Percentiles rank a stretch among this genome's conserved stretches.
phyloP scores from a whole-genome alignment of 2,797 vertebrate genomes.

The Danio jaintianensis region DNA sequence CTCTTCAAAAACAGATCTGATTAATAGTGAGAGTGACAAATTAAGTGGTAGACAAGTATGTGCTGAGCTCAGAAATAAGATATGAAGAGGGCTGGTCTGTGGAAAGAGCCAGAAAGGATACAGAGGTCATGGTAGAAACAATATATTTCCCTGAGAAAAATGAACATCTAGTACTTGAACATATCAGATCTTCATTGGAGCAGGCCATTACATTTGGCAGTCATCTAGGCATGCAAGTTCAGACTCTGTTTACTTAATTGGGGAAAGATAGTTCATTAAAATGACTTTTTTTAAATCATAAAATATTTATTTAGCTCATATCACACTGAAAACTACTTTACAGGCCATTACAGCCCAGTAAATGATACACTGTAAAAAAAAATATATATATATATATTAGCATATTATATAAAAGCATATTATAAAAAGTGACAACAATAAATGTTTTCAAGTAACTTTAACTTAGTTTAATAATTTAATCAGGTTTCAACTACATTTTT shows the following conservation, averaged over 20 bases:
- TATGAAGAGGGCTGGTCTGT: not conserved
- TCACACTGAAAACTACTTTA: not conserved
- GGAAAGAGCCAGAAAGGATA: not conserved
- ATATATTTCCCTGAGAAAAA: not conserved
- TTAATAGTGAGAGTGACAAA: conserved; percentile 24
- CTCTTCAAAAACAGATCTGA: conserved; percentile 21
- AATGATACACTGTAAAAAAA: not conserved
- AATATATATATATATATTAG: too few relatives aligned
- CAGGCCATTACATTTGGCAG: not conserved
- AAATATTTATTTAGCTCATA: not conserved
- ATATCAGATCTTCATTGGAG: not conserved
- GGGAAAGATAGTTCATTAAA: not conserved
- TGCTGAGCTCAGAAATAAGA: conserved; percentile 8
- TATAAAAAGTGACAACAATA: too few relatives aligned
- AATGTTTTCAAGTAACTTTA: too few relatives aligned
- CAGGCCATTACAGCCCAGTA: not conserved
- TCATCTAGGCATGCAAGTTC: not conserved
- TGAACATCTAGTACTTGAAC: not conserved
- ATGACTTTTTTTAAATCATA: not conserved
- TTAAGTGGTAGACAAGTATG: not conserved
- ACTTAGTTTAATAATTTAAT: too few relatives aligned
- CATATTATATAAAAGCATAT: too few relatives aligned
- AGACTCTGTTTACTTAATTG: not conserved
- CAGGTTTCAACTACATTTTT: too few relatives aligned
- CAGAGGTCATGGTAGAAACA: not conserved